Percentiles rank a stretch among this genome's conserved stretches.
Evolutionary conservation across 2,113 vertebrate species (phyloP).

Genomic region (Gnathonemus echidnorhynchus): DNA sequence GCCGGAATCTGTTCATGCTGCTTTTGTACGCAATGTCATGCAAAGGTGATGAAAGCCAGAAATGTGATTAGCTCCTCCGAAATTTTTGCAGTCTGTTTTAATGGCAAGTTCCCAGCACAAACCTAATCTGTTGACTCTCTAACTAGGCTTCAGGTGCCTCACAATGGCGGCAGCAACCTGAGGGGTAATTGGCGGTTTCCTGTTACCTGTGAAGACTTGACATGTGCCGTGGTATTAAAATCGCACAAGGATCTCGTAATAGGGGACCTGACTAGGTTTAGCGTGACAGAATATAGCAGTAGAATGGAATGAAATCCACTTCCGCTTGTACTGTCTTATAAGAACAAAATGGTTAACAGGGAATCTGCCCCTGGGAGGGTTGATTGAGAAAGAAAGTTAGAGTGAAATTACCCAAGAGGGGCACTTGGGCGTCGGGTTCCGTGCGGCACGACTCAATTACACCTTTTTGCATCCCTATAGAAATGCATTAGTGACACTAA

Average conservation of each 20-base stretch:
- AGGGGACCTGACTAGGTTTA: too few species aligned
- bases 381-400: not conserved
- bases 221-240: not conserved
- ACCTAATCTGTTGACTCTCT: not conserved
- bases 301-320: not conserved
- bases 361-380: not conserved
- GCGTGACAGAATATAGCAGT: not conserved
- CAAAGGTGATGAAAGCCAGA: not conserved
- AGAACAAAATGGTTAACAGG: not conserved
- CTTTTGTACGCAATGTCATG: not conserved
- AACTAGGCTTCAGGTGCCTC: not conserved
- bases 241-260: not conserved
- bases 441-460: not conserved
- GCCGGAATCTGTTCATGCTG: not conserved
- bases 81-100: not conserved
- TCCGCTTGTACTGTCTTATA: not conserved
- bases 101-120: not conserved
- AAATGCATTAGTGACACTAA: not conserved
- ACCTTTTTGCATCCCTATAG: not conserved
- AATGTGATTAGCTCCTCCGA: not conserved
- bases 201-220: not conserved
- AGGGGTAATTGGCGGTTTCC: not conserved
- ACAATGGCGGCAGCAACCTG: too few species aligned
- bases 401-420: not conserved
- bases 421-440: not conserved